These are phyloP conservation scores for Carettochelys insculpta DNA, from an alignment of 2,113 vertebrate species.

Conservation along the genomic window DNA sequence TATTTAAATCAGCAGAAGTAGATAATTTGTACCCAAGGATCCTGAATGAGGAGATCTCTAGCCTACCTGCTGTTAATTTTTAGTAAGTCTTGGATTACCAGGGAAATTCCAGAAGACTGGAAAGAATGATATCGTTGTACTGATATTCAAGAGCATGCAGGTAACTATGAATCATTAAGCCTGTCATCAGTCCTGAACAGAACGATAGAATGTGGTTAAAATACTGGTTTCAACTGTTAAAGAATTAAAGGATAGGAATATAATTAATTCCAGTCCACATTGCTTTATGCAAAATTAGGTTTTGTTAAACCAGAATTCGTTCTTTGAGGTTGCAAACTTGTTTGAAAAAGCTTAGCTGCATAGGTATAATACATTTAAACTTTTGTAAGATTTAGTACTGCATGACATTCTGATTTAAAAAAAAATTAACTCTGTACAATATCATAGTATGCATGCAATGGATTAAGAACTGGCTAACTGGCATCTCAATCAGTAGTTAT, in stretches of 20 bases:
- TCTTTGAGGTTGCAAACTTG: not conserved
- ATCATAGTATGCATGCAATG: not conserved
- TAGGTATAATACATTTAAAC: not conserved
- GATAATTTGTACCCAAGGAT: not conserved
- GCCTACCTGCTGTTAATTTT: not conserved
- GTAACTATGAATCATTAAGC: not conserved
- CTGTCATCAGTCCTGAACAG: not conserved
- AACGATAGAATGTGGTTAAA: not conserved
- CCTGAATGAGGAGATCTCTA: not conserved
- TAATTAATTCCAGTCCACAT: not conserved
- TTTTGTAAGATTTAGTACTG: not conserved
- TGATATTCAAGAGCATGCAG: not conserved
- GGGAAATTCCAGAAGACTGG: not conserved
- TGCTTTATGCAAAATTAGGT: not conserved
- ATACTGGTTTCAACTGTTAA: not conserved
- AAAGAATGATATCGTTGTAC: not conserved
- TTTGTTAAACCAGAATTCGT: not conserved
- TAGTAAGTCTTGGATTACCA: not conserved
- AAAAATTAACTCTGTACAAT: not conserved
- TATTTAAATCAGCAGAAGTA: not conserved
- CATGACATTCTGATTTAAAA: not conserved
- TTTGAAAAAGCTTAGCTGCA: not conserved
- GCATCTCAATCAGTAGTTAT: not conserved
- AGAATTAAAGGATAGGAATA: not conserved
- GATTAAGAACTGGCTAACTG: not conserved